phyloP scores from a whole-genome alignment of 1,140 invertebrate genomes.

The Leptoteleia sp. region DNA sequence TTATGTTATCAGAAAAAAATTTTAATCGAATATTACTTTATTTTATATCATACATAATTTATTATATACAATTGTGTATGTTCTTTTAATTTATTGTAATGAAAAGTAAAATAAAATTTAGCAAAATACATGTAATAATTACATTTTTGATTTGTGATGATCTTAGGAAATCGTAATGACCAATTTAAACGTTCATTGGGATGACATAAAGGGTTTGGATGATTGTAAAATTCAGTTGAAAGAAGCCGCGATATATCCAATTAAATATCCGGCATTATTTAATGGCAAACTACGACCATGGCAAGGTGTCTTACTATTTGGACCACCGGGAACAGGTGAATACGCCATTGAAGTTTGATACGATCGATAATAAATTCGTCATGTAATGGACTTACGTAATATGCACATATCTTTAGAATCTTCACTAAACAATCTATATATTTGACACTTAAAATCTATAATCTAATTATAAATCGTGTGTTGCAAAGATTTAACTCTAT shows the following conservation, averaged over 20 bases:
- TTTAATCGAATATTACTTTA: too few relatives aligned
- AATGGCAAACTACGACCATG: slow-evolving; percentile 89
- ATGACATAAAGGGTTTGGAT: slow-evolving; percentile 88
- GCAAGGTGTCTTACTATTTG: slow-evolving; percentile 90
- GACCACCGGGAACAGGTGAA: slow-evolving; percentile 88
- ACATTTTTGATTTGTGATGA: too few relatives aligned
- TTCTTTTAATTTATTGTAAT: too few relatives aligned
- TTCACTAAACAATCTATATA: background rate
- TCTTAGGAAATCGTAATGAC: slow-evolving; percentile 85
- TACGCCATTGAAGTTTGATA: slow-evolving; percentile 18
- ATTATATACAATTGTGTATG: too few relatives aligned
- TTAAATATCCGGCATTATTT: slow-evolving; percentile 93
- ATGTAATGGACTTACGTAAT: slow-evolving; percentile 36
- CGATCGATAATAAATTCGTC: slow-evolving; percentile 33
- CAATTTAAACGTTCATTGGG: slow-evolving; percentile 85
- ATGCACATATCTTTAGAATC: slow-evolving; percentile 16
- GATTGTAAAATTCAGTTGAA: slow-evolving; percentile 92
- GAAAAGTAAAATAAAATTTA: too few relatives aligned
- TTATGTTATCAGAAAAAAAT: too few relatives aligned
- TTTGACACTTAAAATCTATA: slow-evolving; percentile 15
- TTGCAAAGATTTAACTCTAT: background rate
- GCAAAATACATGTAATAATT: too few relatives aligned
- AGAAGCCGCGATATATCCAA: slow-evolving; percentile 93
- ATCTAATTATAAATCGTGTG: slow-evolving; percentile 8
- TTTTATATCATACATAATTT: too few relatives aligned